These are phyloP conservation scores for Acomys russatus DNA, from an alignment of 2,797 vertebrate genomes.

Conservation along the genomic window DNA sequence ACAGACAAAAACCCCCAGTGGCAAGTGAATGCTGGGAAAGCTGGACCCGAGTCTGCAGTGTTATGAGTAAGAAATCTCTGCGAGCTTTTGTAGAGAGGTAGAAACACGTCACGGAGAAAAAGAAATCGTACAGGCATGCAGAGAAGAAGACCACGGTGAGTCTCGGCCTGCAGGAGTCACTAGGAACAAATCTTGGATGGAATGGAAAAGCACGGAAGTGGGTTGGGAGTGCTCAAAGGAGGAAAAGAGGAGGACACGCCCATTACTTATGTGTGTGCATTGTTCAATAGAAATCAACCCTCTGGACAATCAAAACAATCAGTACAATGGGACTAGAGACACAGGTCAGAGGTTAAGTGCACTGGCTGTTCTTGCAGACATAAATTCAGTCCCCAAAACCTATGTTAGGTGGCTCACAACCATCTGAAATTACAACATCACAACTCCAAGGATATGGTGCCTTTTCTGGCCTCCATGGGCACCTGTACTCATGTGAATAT, in stretches of 20 bases:
- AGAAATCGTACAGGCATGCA: neutral
- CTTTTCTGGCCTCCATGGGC: neutral
- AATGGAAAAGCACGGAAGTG: neutral
- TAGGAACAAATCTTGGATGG: neutral
- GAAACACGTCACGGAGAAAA: neutral
- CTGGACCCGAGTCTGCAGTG: neutral
- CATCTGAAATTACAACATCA: neutral
- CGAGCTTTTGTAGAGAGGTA: neutral
- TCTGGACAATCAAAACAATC: neutral
- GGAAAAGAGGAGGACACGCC: neutral
- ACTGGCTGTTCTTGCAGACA: neutral
- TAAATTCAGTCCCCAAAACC: neutral
- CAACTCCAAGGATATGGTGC: neutral
- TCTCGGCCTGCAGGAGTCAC: neutral
- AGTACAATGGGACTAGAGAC: neutral
- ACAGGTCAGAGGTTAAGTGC: neutral
- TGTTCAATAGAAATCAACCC: neutral
- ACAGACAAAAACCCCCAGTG: rapidly evolving
- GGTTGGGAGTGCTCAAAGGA: neutral
- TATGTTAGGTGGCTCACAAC: no score
- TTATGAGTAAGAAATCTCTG: neutral
- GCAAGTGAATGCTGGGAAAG: neutral
- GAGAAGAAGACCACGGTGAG: neutral
- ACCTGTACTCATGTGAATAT: neutral
- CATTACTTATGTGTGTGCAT: neutral